phyloP scores from a whole-genome alignment of 1,140 invertebrate species.

The Hypothenemus hampei region DNA sequence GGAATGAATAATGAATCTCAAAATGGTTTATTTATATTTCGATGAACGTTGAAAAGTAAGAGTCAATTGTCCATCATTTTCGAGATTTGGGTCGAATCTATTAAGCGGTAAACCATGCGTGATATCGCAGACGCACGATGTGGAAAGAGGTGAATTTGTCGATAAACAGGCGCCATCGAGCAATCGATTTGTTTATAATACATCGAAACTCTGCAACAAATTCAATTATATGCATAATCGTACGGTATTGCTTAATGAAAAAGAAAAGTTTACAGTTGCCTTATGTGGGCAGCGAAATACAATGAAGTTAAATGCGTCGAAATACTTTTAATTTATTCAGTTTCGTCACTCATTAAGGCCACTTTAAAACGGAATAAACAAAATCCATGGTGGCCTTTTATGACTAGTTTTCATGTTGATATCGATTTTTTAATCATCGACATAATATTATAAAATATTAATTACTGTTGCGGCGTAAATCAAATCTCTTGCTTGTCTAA shows the following conservation, averaged over 20 bases:
- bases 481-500: slow-evolving; percentile 8
- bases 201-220: slow-evolving; percentile 18
- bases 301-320: slow-evolving; percentile 18
- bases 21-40: too few relatives aligned
- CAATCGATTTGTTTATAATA: slow-evolving; percentile 26
- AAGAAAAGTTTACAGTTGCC: slow-evolving; percentile 20
- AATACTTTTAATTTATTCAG: slow-evolving; percentile 12
- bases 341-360: slow-evolving; percentile 2
- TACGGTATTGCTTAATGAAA: slow-evolving; percentile 24
- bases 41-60: too few relatives aligned
- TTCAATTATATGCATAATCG: slow-evolving; percentile 25
- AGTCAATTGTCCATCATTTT: too few relatives aligned
- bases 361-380: slow-evolving; percentile 3
- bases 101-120: slow-evolving; percentile 10
- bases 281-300: slow-evolving; percentile 23
- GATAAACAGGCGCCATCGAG: slow-evolving; percentile 24
- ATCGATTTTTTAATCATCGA: too few relatives aligned
- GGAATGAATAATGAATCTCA: slow-evolving; percentile 12
- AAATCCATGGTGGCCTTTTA: background rate
- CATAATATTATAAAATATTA: too few relatives aligned
- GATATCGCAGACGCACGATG: slow-evolving; percentile 20
- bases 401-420: too few relatives aligned
- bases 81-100: slow-evolving; percentile 9
- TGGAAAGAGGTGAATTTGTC: slow-evolving; percentile 19
- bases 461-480: too few relatives aligned